Base-by-base conservation (phyloP, 2,113 vertebrate genomes). In the Ptychochromis oligacanthus region DNA sequence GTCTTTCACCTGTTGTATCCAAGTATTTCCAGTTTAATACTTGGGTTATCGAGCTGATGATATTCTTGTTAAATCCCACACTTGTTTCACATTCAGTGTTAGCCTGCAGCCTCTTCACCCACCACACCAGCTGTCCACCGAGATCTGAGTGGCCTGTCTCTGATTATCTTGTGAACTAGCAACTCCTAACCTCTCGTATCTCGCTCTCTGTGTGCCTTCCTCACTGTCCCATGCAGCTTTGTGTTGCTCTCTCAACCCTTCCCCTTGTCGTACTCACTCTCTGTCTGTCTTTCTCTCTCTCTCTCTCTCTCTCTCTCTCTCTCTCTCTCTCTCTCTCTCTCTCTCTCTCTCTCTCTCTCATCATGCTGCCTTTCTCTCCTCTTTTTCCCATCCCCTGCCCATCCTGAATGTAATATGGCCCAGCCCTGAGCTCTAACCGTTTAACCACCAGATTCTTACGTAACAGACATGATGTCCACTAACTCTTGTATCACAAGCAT, bases 371-470 rank as follows among this genome's bases (percentile, higher is more conserved):
- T 80, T 57, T 46, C 61, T 81, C 46, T 9, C 46, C 62, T 80
- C 36, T 17, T 40, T 79, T 55, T 72, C 77, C 62, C 22, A 26
- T 43, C 24, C 61, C 55, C 59, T 31, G 13, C 78, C 79, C 62
- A 4, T 40, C 22, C 84, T 76, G 43, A 85, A 85, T 87, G 34
- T 81, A 88, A 89, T 67, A 86, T n/a, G 59, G 85, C 57, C 67
- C 86, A 79, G 89, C 89, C 82, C 89, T 85, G 77, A 93, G 92
- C 88, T 81, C 88, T 84, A 75, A 91, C 92, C 84, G 89, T 80
- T 87, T 83, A 88, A 90, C 80, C 67, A 83, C 77, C 61, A 85
- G 76, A 67, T 70, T 77, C 76, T 95, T 95, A 93, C 84, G 78
- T 94, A 94, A 95, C 77, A 65, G n/a, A 61, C 85, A 70, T 88